Conservation (phyloP, 2,113 vertebrate genomes). For the Trogon surrucura region DNA sequence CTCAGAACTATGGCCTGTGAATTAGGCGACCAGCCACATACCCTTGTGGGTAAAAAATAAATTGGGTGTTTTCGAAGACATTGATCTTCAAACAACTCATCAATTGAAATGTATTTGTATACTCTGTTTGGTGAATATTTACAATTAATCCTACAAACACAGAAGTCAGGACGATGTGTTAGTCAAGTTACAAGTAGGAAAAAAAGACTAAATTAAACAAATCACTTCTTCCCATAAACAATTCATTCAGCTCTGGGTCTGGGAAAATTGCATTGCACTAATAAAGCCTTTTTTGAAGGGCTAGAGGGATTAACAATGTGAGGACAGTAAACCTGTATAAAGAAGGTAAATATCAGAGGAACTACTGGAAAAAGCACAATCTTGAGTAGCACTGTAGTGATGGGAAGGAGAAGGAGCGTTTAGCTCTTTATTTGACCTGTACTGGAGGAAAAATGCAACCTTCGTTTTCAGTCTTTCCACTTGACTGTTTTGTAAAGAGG, state of each 20-base stretch:
- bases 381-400: neutral
- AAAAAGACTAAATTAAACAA: neutral
- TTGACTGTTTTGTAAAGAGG: neutral
- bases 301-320: neutral
- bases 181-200: neutral
- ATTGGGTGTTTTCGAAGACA: neutral
- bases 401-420: neutral
- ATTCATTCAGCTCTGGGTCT: neutral
- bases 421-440: conserved; percentile 1
- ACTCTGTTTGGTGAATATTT: conserved; percentile 43
- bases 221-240: conserved; percentile 26
- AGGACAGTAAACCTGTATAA: neutral
- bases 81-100: neutral
- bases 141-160: neutral
- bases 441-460: neutral
- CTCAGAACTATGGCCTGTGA: neutral
- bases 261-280: neutral
- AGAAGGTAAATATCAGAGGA: neutral
- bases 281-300: neutral
- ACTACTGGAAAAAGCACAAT: neutral
- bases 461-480: neutral
- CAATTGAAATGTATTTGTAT: neutral
- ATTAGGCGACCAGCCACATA: neutral
- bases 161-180: neutral
- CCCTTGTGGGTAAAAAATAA: neutral